A percentile compares a stretch with the other conserved stretches of the same genome.
Evolutionary conservation across 2,888 invertebrate genomes (phyloP).

Genomic region (Drosophila rellima): DNA sequence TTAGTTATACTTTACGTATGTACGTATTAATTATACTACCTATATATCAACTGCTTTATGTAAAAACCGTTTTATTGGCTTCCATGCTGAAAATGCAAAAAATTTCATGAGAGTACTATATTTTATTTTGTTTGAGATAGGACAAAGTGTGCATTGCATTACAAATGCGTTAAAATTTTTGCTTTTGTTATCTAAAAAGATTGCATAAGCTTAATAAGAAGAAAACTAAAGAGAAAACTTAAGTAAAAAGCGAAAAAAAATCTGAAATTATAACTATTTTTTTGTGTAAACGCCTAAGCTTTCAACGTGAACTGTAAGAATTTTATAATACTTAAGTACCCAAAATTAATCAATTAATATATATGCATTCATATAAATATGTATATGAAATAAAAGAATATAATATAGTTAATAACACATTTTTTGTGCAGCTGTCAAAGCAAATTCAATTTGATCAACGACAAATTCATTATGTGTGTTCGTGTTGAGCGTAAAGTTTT

Average conservation of each 20-base stretch:
- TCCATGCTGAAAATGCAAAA: slow-evolving; percentile 70
- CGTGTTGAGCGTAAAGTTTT: slow-evolving; percentile 50
- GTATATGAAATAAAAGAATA: slow-evolving; percentile 9
- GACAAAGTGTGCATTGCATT: slow-evolving; percentile 75
- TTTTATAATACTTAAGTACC: slow-evolving; percentile 62
- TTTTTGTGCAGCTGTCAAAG: slow-evolving; percentile 54
- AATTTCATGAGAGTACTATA: slow-evolving; percentile 54
- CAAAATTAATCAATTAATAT: slow-evolving; percentile 47
- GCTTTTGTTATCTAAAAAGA: slow-evolving; percentile 31
- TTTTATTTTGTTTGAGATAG: slow-evolving; percentile 53
- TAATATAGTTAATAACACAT: slow-evolving; percentile 40
- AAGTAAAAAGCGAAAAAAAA: slow-evolving; percentile 9
- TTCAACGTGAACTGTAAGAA: slow-evolving; percentile 67
- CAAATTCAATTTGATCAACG: slow-evolving; percentile 50
- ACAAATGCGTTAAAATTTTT: slow-evolving; percentile 67
- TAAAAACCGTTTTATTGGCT: slow-evolving; percentile 64
- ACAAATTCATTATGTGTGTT: slow-evolving; percentile 55
- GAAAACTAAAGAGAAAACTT: neutral
- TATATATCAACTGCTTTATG: slow-evolving; percentile 64
- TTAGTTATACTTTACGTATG: slow-evolving; percentile 60
- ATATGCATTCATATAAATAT: slow-evolving; percentile 17
- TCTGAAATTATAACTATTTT: slow-evolving; percentile 38
- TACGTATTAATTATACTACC: slow-evolving; percentile 43
- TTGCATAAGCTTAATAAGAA: slow-evolving; percentile 22
- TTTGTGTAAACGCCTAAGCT: slow-evolving; percentile 66